Percentiles rank a stretch among this genome's conserved stretches.
These are phyloP conservation scores for Agrochola litura DNA, from an alignment of 2,888 invertebrate genomes.

Conservation along the genomic window DNA sequence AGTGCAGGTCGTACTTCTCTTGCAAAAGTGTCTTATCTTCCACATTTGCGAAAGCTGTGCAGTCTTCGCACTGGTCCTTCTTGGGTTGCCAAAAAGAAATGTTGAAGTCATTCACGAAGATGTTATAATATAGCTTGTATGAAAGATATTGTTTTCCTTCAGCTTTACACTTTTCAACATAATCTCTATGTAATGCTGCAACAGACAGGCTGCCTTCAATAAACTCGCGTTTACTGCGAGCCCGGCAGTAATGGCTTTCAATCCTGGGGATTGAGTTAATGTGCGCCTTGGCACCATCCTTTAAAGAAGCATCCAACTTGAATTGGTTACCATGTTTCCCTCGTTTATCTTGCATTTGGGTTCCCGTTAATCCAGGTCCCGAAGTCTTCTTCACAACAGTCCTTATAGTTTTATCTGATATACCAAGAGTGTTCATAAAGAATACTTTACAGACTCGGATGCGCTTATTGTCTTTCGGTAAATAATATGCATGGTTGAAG, in stretches of 20 bases:
- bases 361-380: background rate
- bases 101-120: slow-evolving; percentile 55
- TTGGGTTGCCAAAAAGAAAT: slow-evolving; percentile 58
- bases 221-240: background rate
- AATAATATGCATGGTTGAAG: slow-evolving; percentile 50
- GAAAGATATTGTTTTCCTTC: slow-evolving; percentile 28
- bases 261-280: slow-evolving; percentile 19
- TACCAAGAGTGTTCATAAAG: slow-evolving; percentile 53
- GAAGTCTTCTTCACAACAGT: slow-evolving; percentile 19
- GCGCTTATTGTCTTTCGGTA: slow-evolving; percentile 34
- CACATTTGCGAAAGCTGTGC: slow-evolving; percentile 50
- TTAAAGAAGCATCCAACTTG: slow-evolving; percentile 9
- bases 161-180: slow-evolving; percentile 32
- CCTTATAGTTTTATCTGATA: slow-evolving; percentile 44
- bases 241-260: slow-evolving; percentile 22
- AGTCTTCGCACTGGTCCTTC: slow-evolving; percentile 64
- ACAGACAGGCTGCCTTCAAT: slow-evolving; percentile 51
- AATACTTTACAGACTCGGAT: slow-evolving; percentile 53
- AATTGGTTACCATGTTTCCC: slow-evolving; percentile 26
- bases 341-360: slow-evolving; percentile 13
- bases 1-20: slow-evolving; percentile 45
- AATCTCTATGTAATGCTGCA: slow-evolving; percentile 39
- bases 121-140: slow-evolving; percentile 51
- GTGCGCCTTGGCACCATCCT: slow-evolving; percentile 2
- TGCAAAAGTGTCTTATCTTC: slow-evolving; percentile 50